phyloP scores from a whole-genome alignment of 2,797 vertebrate genomes.

The Esox masquinongy region DNA sequence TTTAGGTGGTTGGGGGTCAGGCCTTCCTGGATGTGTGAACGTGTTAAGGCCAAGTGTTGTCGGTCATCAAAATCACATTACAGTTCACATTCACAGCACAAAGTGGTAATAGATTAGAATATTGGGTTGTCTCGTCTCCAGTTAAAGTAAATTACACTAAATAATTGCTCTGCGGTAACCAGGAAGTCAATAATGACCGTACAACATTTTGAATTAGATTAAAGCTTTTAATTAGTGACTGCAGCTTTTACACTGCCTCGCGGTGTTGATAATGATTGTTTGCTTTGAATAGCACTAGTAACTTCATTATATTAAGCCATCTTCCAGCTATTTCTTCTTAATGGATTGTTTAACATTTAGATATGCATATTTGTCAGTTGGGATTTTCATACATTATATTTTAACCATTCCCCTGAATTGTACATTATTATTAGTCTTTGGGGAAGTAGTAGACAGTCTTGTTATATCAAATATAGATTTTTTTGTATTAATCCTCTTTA shows the following conservation, averaged over 20 bases:
- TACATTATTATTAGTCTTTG: neutral
- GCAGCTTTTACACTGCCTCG: conserved; percentile 66
- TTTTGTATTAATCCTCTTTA: too few relatives aligned
- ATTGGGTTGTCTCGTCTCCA: conserved; percentile 69
- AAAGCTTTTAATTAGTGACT: conserved; percentile 79
- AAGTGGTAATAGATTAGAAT: conserved; percentile 67
- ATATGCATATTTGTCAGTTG: neutral
- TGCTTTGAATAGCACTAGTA: conserved; percentile 29
- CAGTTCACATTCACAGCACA: conserved; percentile 40
- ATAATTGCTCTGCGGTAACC: conserved; percentile 73
- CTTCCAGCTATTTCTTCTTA: neutral
- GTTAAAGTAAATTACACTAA: conserved; percentile 73
- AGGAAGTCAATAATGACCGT: conserved; percentile 77
- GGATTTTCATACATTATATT: neutral
- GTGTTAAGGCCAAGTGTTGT: conserved; percentile 77
- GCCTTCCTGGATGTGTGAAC: conserved; percentile 85
- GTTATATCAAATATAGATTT: neutral
- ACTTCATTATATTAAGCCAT: neutral
- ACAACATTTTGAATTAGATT: conserved; percentile 78
- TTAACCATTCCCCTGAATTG: neutral
- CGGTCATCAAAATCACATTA: conserved; percentile 47
- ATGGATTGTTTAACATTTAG: neutral
- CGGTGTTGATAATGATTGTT: conserved; percentile 64
- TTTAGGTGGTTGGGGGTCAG: conserved; percentile 93
- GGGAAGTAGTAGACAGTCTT: neutral